A percentile compares a stretch with the other conserved stretches of the same genome.
phyloP scores from a whole-genome alignment of 2,113 vertebrate species.

The Protobothrops flavoviridis region DNA sequence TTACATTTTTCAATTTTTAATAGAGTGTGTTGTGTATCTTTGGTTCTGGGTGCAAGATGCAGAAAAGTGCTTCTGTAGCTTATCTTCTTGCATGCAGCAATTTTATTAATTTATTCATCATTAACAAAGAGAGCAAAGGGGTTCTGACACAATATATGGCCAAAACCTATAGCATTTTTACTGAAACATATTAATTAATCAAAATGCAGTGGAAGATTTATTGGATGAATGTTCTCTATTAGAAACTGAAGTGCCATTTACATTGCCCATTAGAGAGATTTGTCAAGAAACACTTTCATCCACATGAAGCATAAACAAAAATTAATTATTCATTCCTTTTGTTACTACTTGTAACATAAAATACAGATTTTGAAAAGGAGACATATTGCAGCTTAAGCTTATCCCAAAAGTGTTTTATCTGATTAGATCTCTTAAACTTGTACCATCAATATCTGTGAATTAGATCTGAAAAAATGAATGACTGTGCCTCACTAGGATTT shows the following conservation, averaged over 20 bases:
- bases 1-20: background rate
- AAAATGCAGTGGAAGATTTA: conserved; percentile 1
- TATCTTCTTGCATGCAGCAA: background rate
- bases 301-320: background rate
- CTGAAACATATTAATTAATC: background rate
- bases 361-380: background rate
- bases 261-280: conserved; percentile 1
- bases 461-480: background rate
- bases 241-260: conserved; percentile 28
- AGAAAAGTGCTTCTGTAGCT: background rate
- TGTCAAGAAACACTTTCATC: background rate
- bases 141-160: background rate
- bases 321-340: background rate
- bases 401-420: background rate
- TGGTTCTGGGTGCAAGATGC: too few relatives aligned
- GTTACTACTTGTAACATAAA: background rate
- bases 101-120: background rate
- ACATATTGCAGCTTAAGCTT: background rate
- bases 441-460: background rate
- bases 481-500: background rate
- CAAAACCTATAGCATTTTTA: background rate
- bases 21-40: background rate
- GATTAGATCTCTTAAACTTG: background rate
- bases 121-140: background rate
- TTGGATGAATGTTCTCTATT: conserved; percentile 14